Evolutionary conservation across 35 echinoderm and acorn worm species (phyloP).

Genomic region (Amphiura filiformis): DNA sequence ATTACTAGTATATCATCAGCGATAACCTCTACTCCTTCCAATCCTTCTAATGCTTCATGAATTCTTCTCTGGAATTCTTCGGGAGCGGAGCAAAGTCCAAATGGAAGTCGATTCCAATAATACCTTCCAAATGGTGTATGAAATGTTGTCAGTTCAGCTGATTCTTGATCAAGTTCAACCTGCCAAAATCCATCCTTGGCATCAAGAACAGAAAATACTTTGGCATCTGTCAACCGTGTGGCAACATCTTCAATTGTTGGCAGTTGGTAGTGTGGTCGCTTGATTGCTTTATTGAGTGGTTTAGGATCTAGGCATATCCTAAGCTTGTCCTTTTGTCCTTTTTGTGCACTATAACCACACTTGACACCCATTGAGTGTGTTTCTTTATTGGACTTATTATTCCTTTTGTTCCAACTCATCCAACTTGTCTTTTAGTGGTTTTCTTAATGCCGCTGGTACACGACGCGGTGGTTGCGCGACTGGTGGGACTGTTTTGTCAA

Average conservation of each 20-base stretch:
- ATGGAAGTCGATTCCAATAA: not conserved
- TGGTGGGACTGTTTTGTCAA: no score
- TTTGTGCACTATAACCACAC: no score
- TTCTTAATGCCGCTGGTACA: no score
- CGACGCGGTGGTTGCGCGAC: no score
- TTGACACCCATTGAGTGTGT: not conserved
- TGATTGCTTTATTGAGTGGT: slow-evolving; percentile 63
- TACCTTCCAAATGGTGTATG: not conserved
- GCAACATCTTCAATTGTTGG: slow-evolving; percentile 24
- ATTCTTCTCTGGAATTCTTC: not conserved
- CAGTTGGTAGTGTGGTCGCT: slow-evolving; percentile 60
- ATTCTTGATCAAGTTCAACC: not conserved
- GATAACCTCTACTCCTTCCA: not conserved
- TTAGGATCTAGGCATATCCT: slow-evolving; percentile 20
- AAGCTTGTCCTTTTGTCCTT: slow-evolving; percentile 25
- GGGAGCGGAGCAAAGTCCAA: not conserved
- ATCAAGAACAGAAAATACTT: not conserved
- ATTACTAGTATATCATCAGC: not conserved
- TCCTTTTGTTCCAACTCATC: no score
- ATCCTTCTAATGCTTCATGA: not conserved
- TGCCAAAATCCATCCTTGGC: not conserved
- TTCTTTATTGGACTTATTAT: slow-evolving; percentile 1
- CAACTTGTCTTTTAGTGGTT: no score
- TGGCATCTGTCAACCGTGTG: not conserved
- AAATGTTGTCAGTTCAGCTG: not conserved